Evolutionary conservation across 2,797 vertebrate species (phyloP).

Genomic region (Spinus pinus): DNA sequence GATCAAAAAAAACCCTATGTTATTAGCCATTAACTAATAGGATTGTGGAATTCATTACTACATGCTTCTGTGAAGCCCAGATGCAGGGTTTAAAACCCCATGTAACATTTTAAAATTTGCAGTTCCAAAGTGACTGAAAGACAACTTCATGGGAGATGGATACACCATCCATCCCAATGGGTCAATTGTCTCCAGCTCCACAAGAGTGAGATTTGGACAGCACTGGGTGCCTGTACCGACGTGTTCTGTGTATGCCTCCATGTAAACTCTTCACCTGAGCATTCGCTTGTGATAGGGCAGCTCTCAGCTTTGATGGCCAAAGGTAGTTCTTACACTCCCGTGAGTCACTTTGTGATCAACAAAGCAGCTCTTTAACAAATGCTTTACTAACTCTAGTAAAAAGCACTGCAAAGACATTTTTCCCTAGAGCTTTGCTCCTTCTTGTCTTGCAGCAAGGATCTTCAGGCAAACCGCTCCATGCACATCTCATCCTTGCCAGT

Average conservation of each 20-base stretch:
- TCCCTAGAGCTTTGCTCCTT: background rate
- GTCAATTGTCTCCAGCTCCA: background rate
- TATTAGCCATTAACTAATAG: background rate
- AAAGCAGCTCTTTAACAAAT: background rate
- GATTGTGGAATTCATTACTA: background rate
- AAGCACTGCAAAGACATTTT: background rate
- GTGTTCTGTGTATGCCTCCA: background rate
- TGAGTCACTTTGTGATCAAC: background rate
- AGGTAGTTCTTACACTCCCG: background rate
- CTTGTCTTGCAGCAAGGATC: background rate
- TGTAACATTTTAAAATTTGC: background rate
- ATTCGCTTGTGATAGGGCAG: background rate
- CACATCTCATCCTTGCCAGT: background rate
- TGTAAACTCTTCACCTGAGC: background rate
- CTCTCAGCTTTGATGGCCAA: background rate
- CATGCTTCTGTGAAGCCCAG: background rate
- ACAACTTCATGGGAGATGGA: fast-evolving
- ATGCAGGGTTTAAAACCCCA: background rate
- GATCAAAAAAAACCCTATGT: background rate
- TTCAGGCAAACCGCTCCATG: background rate
- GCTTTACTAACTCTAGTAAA: background rate
- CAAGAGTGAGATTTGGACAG: background rate
- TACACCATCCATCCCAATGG: background rate
- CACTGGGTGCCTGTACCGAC: background rate
- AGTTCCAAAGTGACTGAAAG: background rate